These are phyloP conservation scores for Cryptus armator DNA, from an alignment of 2,888 invertebrate species.

Conservation along the genomic window DNA sequence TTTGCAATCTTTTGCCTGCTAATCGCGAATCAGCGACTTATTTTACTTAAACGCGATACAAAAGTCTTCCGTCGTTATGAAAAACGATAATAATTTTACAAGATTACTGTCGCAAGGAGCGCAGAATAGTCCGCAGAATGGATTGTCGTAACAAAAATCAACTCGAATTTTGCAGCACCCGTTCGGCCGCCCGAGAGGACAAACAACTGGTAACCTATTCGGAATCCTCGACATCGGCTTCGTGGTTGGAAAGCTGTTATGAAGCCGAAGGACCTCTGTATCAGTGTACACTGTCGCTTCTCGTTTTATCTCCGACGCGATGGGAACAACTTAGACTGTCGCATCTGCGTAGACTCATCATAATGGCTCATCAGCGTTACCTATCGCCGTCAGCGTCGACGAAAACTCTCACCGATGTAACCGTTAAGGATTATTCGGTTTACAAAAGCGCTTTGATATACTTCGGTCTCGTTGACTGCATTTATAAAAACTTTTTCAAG, in stretches of 20 bases:
- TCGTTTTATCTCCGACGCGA: conserved; percentile 91
- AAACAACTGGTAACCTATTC: conserved; percentile 91
- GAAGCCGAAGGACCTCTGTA: conserved; percentile 97
- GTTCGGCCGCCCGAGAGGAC: conserved; percentile 92
- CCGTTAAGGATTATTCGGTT: conserved; percentile 90
- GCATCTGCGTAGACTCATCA: conserved; percentile 91
- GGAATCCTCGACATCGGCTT: conserved; percentile 88
- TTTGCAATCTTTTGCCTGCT: no score
- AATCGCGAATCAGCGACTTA: no score
- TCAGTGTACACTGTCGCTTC: conserved; percentile 92
- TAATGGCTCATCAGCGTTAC: conserved; percentile 92
- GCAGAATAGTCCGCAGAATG: no score
- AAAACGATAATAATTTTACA: no score
- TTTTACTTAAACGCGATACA: no score
- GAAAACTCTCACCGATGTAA: conserved; percentile 86
- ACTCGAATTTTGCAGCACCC: conserved; percentile 86
- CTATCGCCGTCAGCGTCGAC: conserved; percentile 88
- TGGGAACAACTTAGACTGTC: conserved; percentile 91
- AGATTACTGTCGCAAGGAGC: no score
- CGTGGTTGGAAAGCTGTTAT: conserved; percentile 93
- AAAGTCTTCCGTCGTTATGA: no score
- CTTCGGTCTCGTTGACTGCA: conserved; percentile 93
- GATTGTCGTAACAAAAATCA: background rate
- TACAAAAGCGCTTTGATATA: conserved; percentile 95
- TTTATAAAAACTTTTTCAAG: conserved; percentile 95